Evolutionary conservation across 2,888 invertebrate species (phyloP).

Genomic region (Volucella inanis): DNA sequence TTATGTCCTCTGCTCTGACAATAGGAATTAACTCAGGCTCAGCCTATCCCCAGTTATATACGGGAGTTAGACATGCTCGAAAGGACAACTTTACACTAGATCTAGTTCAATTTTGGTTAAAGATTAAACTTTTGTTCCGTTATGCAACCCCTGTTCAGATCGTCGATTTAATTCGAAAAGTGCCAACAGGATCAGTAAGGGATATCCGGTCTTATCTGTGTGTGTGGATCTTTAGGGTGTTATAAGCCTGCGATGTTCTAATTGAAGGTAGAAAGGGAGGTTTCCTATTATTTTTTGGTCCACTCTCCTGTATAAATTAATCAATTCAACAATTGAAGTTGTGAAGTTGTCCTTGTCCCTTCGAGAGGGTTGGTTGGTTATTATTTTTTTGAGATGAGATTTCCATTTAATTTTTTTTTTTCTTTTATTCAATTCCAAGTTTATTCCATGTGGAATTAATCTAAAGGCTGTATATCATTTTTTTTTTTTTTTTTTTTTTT

Average conservation of each 20-base stretch:
- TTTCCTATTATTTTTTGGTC: neutral
- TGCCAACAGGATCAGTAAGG: conserved; percentile 70
- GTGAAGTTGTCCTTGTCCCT: conserved; percentile 51
- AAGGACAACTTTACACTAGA: conserved; percentile 74
- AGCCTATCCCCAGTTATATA: neutral
- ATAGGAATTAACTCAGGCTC: conserved; percentile 55
- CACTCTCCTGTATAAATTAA: conserved; percentile 47
- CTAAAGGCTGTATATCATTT: conserved; percentile 19
- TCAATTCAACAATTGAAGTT: conserved; percentile 62
- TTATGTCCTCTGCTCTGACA: conserved; percentile 50
- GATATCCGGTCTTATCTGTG: conserved; percentile 62
- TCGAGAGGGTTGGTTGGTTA: conserved; percentile 46
- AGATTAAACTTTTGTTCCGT: conserved; percentile 60
- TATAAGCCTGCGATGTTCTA: conserved; percentile 69
- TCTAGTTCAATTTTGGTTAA: conserved; percentile 77
- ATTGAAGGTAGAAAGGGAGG: conserved; percentile 47
- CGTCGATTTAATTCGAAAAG: conserved; percentile 44
- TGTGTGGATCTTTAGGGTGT: conserved; percentile 67
- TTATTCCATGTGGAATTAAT: conserved; percentile 51
- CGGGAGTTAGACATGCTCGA: conserved; percentile 43
- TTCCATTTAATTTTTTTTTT: conserved; percentile 18
- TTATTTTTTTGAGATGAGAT: conserved; percentile 12
- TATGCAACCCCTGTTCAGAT: conserved; percentile 50
- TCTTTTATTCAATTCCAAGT: conserved; percentile 51
- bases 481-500: conserved; percentile 1